Evolutionary conservation across 2,113 vertebrate species (phyloP).

Genomic region (Salminus brasiliensis): DNA sequence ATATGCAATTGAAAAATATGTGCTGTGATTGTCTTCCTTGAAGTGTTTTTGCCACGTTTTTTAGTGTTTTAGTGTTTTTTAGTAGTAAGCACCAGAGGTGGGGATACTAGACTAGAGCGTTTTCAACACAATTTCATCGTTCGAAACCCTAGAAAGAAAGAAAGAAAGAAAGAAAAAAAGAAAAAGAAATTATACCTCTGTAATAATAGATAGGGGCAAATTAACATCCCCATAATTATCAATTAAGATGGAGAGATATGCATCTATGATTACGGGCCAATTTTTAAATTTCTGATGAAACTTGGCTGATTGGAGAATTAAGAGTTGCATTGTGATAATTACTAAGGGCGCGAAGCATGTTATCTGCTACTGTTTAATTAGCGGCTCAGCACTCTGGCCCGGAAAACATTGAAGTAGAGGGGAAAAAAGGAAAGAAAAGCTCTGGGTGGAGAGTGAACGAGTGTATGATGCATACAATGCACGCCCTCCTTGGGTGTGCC

Average conservation of each 20-base stretch:
- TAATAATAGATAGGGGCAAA: constrained; percentile 70
- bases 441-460: neutral
- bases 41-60: neutral
- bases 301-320: constrained; percentile 31
- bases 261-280: constrained; percentile 56
- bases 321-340: constrained; percentile 58
- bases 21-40: neutral
- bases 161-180: too few relatives aligned
- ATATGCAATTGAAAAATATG: constrained; percentile 39
- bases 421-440: neutral
- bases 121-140: constrained; percentile 65
- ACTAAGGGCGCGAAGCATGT: constrained; percentile 60
- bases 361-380: constrained; percentile 64
- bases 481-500: neutral
- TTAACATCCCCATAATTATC: constrained; percentile 75
- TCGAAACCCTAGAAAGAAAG: constrained; percentile 63
- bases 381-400: neutral
- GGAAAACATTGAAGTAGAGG: constrained; percentile 37
- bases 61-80: neutral
- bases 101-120: constrained; percentile 51
- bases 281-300: constrained; percentile 50
- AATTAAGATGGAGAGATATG: constrained; percentile 72
- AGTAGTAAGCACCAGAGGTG: neutral
- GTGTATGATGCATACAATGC: neutral
- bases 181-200: constrained; percentile 66